A percentile compares a stretch with the other conserved stretches of the same genome.
These are phyloP conservation scores for Drosophila emarginata DNA, from an alignment of 2,888 invertebrate species.

Conservation along the genomic window DNA sequence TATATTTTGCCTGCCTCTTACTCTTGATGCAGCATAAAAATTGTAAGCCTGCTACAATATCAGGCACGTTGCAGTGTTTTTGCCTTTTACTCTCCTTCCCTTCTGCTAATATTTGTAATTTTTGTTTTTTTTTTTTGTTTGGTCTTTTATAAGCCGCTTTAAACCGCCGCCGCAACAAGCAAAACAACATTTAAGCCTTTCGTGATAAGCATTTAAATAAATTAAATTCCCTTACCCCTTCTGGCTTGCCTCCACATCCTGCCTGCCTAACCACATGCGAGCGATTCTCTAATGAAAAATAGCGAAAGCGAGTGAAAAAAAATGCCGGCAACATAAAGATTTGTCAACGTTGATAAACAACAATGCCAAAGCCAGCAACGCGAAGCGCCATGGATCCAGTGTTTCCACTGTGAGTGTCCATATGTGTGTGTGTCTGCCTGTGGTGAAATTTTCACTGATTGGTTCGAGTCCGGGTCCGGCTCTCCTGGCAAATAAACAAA, in stretches of 20 bases:
- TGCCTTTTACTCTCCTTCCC: background rate
- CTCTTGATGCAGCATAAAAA: constrained; percentile 12
- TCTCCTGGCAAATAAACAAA: constrained; percentile 1
- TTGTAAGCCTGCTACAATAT: background rate
- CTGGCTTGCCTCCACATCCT: background rate
- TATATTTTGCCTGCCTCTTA: constrained; percentile 37
- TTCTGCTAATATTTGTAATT: constrained; percentile 1
- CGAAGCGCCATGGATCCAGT: constrained; percentile 28
- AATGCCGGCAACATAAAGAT: constrained; percentile 75
- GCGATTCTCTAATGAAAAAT: constrained; percentile 67
- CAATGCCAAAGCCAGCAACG: constrained; percentile 57
- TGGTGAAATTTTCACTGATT: constrained; percentile 35
- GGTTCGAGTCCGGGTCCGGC: background rate
- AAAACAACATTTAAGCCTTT: constrained; percentile 77
- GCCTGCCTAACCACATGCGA: constrained; percentile 56
- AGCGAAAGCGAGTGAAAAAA: constrained; percentile 54
- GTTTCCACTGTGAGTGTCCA: background rate
- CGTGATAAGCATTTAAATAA: constrained; percentile 79
- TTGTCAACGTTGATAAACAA: constrained; percentile 75
- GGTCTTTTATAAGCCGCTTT: constrained; percentile 69
- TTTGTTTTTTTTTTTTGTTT: constrained; percentile 25
- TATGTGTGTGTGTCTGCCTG: constrained; percentile 27
- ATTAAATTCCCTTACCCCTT: constrained; percentile 65
- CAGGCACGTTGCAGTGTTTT: constrained; percentile 15
- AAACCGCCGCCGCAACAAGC: constrained; percentile 73